Base-by-base conservation (phyloP, 2,888 invertebrate species). In the Oligia latruncula region DNA sequence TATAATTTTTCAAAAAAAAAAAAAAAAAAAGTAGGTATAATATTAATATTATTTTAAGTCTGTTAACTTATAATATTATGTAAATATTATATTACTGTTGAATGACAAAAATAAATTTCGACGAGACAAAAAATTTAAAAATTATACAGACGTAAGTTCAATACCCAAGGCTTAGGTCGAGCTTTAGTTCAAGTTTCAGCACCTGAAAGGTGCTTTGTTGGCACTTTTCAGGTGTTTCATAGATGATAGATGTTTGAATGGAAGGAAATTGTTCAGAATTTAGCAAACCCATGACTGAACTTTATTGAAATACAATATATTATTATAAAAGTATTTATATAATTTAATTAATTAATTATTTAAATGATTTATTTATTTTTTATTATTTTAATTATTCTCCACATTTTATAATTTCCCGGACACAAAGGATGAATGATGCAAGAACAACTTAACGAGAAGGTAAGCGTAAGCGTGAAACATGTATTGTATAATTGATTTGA, bases 401-500 rank as follows among this genome's bases (percentile, higher is more conserved):
- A 49, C 15, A 15, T 49, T 49, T 0, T 60, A n/a, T 35, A 35
- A 52, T 55, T 71, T 35, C 35, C 8, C 23, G 23, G 13, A 9
- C 4, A 8, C 0, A 70, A 1, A 49, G 8, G 6, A 20, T 29
- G 20, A 29, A 35, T 35, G 35, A 23, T 52, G 52, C 52, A 4
- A 35, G 13, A 70, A 52, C 23, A 40, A 71, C n/a, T 40, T 9
- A 58, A 40, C 17, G n/a, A 55, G 5, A 4, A n/a, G 3, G 9
- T 17, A 13, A 17, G n/a, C n/a, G 17, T 40, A 13, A 17, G n/a
- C n/a, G 17, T 40, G 11, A 60, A 72, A 49, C 17, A 17, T 40
- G 2, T 29, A n/a, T 8, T 65, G 0, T 35, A 65, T 64, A 9
- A 68, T 81, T 43, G 15, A 82, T 65, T 58, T 70, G 4, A 77